Evolutionary conservation across 2,113 vertebrate species (phyloP), one percentile per base, ranked within the genome.

Genomic region (Ochotona curzoniae): DNA sequence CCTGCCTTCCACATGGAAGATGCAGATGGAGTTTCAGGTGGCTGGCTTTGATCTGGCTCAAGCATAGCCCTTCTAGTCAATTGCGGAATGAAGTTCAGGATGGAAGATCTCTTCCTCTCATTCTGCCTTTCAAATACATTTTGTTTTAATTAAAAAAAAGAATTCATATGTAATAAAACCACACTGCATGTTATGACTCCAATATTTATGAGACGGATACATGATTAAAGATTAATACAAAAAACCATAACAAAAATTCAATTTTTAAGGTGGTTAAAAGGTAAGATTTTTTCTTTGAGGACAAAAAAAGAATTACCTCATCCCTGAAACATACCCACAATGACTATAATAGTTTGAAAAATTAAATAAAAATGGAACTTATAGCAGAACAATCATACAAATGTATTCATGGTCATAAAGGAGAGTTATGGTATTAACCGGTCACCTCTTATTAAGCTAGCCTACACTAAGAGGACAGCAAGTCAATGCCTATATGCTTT

Each of bases 371-470:
- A 80, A 78, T 26, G 32, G 12, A 87, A 87, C 30, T 89, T 96
- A 84, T 14, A 71, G 61, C 18, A 82, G n/a, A 90, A 88, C 7
- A 14, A 89, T 84, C 44, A 76, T 61, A 81, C 26, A 81, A 63
- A 85, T 66, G 91, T 81, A 90, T 87, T 88, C 86, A 11, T 94
- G 69, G 38, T 79, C 86, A 94, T 61, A 78, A 80, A 92, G 87
- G 64, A 85, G 79, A 81, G 26, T 47, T 87, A 71, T 13, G 11
- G 70, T 66, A 87, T 75, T 87, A 20, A 35, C 26, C 83, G 47
- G 47, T 44, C 38, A 44, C 12, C 51, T 87, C 57, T 95, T 61
- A 83, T 60, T 89, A 69, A 91, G 38, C 49, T 63, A 74, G 82
- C 49, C 61, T 66, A 54, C 1, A 67, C 23, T 28, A 4, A 87